Evolutionary conservation across 2,888 invertebrate genomes (phyloP), one percentile per base, ranked within the genome.

Genomic region (Aricia artaxerxes): DNA sequence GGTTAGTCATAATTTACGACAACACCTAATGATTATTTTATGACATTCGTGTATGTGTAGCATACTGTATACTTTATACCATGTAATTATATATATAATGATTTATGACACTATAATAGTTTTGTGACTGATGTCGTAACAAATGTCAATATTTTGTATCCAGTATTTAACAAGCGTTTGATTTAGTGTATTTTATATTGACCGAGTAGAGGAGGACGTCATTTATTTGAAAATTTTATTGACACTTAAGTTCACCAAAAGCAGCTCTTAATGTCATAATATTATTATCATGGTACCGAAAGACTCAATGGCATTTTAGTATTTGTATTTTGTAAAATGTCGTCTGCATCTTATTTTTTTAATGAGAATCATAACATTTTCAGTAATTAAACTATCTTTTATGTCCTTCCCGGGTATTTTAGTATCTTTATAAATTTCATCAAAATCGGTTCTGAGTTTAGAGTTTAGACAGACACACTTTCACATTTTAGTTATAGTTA

Each of bases 141-240:
- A 57, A 76, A 76, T 11, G 53, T 76, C 76, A 76, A 76, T 76
- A 76, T 76, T 57, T 4, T 31, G 76, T 76, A 76, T 35, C 35
- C 16, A 24, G 1, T 11, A 13, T 76, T 76, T 57, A 76, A 76
- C 57, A 57, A 76, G 76, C 31, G 16, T 57, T 35, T 76, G 76
- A 76, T 76, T 76, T 76, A 76, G 53, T 31, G 53, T 76, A 38
- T 76, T 76, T 76, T 76, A 76, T 57, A 76, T 76, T 49, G 76
- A 53, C 49, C 76, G 31, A 16, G 16, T 16, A 16, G 31, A 16
- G 16, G 35, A 16, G 31, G 31, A 35, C 2, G 31, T 76, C 16
- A 35, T 76, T 75, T 73, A 40, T n/a, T 44, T n/a, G 44, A 73
- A 40, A 44, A 73, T 40, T 69, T 69, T 38, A 69, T 69, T 69